These are phyloP conservation scores for Napeogenes inachia DNA, from an alignment of 2,888 invertebrate genomes.

Conservation along the genomic window DNA sequence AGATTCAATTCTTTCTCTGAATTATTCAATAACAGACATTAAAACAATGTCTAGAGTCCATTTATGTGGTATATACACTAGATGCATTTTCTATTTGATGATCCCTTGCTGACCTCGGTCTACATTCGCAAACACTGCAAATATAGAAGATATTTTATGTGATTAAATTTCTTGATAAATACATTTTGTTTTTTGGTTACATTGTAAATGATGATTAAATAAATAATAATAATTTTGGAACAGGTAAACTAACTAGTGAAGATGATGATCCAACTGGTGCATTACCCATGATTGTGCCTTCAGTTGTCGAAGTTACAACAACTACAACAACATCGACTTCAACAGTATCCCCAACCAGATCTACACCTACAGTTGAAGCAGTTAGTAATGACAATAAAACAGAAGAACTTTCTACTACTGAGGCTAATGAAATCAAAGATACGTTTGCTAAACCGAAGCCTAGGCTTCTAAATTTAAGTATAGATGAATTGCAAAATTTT, in stretches of 20 bases:
- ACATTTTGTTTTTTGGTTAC: not conserved
- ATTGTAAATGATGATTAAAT: not conserved
- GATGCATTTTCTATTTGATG: not conserved
- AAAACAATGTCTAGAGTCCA: slow-evolving; percentile 1
- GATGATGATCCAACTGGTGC: slow-evolving; percentile 47
- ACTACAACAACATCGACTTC: slow-evolving; percentile 28
- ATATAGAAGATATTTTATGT: not conserved
- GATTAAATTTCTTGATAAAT: not conserved
- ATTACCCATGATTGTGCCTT: slow-evolving; percentile 29
- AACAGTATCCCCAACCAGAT: slow-evolving; percentile 32
- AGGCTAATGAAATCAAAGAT: slow-evolving; percentile 38
- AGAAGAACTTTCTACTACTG: slow-evolving; percentile 35
- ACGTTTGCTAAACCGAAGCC: slow-evolving; percentile 47
- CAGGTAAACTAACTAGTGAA: slow-evolving; percentile 62
- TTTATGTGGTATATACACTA: not conserved
- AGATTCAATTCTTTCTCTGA: slow-evolving; percentile 29
- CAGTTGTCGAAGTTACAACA: slow-evolving; percentile 26
- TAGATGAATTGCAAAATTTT: slow-evolving; percentile 67
- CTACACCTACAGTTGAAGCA: slow-evolving; percentile 36
- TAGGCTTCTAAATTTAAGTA: slow-evolving; percentile 59
- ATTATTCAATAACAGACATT: slow-evolving; percentile 10
- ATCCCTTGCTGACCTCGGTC: not conserved
- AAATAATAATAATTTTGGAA: slow-evolving; percentile 29
- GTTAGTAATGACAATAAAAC: slow-evolving; percentile 36
- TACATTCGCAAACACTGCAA: not conserved